Evolutionary conservation across 2,888 invertebrate genomes (phyloP).

Genomic region (Stenotaenia linearis): DNA sequence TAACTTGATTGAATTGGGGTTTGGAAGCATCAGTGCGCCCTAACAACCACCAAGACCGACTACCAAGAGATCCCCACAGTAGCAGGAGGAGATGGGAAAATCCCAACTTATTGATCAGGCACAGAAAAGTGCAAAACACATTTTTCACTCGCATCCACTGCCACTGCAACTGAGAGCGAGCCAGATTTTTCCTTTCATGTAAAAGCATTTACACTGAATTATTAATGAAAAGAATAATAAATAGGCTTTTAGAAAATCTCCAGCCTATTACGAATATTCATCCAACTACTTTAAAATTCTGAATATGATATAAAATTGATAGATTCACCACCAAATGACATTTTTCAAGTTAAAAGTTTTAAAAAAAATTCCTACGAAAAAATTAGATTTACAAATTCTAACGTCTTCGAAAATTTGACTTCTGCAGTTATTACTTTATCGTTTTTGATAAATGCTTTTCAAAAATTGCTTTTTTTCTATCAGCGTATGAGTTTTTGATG

Average conservation of each 20-base stretch:
- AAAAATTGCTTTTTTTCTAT: not conserved
- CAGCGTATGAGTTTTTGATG: not conserved
- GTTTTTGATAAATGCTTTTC: too few relatives aligned
- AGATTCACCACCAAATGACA: too few relatives aligned
- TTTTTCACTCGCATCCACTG: not conserved
- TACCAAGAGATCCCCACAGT: not conserved
- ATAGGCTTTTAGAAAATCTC: not conserved
- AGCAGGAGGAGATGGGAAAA: not conserved
- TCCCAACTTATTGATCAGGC: not conserved
- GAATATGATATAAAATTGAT: too few relatives aligned
- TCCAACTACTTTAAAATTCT: too few relatives aligned
- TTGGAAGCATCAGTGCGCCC: slow-evolving; percentile 4
- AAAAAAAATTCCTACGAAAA: too few relatives aligned
- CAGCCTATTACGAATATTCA: not conserved
- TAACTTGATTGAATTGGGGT: slow-evolving; percentile 11
- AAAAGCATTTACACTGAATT: not conserved
- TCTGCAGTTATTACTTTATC: too few relatives aligned
- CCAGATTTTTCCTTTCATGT: not conserved
- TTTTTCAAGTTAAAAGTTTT: too few relatives aligned
- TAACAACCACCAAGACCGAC: not conserved
- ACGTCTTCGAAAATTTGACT: too few relatives aligned
- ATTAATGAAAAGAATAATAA: not conserved
- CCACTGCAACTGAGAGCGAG: not conserved
- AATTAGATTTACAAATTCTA: too few relatives aligned
- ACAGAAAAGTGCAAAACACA: not conserved